Evolutionary conservation across 2,113 vertebrate genomes (phyloP).

Genomic region (Urocitellus parryii): DNA sequence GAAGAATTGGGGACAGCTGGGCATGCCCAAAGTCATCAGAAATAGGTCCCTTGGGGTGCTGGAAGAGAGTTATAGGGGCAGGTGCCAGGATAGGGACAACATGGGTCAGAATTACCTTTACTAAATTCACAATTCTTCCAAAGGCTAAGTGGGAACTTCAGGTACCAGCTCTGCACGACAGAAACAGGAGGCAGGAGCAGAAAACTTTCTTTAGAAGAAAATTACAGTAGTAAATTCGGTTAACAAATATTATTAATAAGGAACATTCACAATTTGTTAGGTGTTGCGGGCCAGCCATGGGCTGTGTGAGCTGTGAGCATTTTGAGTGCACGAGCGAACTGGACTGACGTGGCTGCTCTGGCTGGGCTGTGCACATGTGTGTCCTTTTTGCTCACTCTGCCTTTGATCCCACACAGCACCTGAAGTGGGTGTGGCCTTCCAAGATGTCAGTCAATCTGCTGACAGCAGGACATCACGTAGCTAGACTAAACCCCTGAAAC

Average conservation of each 20-base stretch:
- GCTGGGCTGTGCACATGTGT: too few species aligned
- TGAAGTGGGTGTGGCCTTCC: too few species aligned
- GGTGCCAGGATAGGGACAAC: too few species aligned
- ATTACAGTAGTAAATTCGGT: background rate
- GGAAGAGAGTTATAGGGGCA: background rate
- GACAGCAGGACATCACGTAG: too few species aligned
- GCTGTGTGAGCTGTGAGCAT: too few species aligned
- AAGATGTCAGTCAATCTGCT: too few species aligned
- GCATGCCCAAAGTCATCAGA: background rate
- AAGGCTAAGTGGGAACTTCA: background rate
- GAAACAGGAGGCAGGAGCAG: background rate
- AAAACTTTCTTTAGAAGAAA: slow-evolving; percentile 2
- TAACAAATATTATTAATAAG: background rate
- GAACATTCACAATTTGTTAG: slow-evolving; percentile 13
- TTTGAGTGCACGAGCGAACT: too few species aligned
- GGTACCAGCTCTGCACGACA: background rate
- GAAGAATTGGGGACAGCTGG: background rate
- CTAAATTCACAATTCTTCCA: background rate
- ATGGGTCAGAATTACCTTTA: background rate
- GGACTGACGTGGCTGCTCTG: too few species aligned
- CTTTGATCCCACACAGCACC: too few species aligned
- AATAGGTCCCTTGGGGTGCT: background rate
- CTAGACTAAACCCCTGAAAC: too few species aligned
- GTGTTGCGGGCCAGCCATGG: too few species aligned
- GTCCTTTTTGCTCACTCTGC: too few species aligned